Evolutionary conservation across 2,888 invertebrate genomes (phyloP), one percentile per base, ranked within the genome.

Genomic region (Caradrina clavipalpis): DNA sequence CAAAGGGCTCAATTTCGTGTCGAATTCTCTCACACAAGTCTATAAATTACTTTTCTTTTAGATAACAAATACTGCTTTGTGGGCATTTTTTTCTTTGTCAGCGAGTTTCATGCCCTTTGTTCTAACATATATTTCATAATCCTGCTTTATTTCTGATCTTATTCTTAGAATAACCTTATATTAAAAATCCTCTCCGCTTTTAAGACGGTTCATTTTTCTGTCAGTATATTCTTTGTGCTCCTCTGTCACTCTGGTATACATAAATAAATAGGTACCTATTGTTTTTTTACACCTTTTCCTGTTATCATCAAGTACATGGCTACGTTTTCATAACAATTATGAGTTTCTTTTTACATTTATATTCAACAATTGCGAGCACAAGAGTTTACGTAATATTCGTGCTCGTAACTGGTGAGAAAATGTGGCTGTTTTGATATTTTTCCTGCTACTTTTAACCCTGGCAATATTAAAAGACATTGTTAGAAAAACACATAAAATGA

Each of bases 31-130:
- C 45, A 74, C 57, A 53, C 45, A 53, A 47, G 49, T 47, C 21
- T 74, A 79, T 61, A 73, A 65, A 76, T 76, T 73, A 73, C 50
- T 65, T 75, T 76, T 66, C 53, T 66, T 76, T 61, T 19, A 39
- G 54, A 53, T 62, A 57, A 42, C 58, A 66, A 66, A 66, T 50
- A 49, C 66, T 31, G 61, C 66, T 66, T 79, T 78, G 79, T 53
- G 56, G 51, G 15, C 17, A 22, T 11, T 53, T 54, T 19, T 58
- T 57, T 65, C 64, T 65, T 79, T 73, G 74, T 79, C 55, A 78
- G 72, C 49, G 26, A 2, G 39, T 50, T 53, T 61, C 51, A 45
- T 50, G 62, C 47, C 58, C 58, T 76, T 76, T 76, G 66, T 80
- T 53, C 45, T 59, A 21, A 58, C 42, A 57, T 13, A 62, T 66